These are phyloP conservation scores for Procambarus virginalis DNA, from an alignment of 1,140 invertebrate genomes.

Conservation along the genomic window DNA sequence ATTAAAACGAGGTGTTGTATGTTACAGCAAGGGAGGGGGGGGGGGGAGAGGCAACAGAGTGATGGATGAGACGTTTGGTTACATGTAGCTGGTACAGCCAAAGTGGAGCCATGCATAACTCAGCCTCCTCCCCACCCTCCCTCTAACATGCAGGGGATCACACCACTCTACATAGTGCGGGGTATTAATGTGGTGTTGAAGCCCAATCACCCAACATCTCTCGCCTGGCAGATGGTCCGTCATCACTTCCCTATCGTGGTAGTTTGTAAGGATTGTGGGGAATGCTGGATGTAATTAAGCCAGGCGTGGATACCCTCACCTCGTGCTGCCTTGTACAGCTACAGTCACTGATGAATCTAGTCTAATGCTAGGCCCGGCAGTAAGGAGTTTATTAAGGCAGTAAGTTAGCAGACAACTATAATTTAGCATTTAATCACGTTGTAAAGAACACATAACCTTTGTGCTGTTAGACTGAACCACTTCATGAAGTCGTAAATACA, in stretches of 20 bases:
- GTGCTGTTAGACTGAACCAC: neutral
- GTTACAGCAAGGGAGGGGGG: neutral
- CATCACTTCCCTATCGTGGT: neutral
- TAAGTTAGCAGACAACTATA: constrained; percentile 14
- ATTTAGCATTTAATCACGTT: neutral
- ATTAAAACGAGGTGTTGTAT: neutral
- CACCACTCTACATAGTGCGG: neutral
- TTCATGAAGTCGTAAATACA: neutral
- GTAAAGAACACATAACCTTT: neutral
- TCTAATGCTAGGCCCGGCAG: constrained; percentile 16
- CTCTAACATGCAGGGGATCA: neutral
- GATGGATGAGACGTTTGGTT: neutral
- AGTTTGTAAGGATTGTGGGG: neutral
- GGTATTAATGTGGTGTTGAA: neutral
- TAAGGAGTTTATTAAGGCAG: constrained; percentile 34
- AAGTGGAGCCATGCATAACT: neutral
- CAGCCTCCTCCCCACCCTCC: neutral
- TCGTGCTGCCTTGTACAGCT: neutral
- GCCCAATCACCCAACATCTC: neutral
- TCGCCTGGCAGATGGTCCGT: neutral
- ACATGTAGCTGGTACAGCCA: neutral
- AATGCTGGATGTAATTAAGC: neutral
- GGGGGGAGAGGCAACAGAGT: neutral
- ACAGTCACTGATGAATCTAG: neutral
- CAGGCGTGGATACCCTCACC: neutral